Evolutionary conservation across 2,797 vertebrate species (phyloP).

Genomic region (Okamejei kenojei): DNA sequence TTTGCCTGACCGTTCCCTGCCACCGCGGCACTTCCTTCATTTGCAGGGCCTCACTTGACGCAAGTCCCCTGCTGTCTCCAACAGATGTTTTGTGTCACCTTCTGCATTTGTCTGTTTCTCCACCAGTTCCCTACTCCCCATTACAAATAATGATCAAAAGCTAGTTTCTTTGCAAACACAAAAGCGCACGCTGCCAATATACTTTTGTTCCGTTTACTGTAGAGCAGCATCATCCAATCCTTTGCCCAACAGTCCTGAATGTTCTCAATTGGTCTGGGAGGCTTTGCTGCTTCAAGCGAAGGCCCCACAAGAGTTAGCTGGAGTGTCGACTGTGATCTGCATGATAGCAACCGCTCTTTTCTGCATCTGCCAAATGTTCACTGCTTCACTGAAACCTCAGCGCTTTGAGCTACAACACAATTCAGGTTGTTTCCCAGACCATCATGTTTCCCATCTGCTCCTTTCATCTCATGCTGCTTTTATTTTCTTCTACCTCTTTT

Average conservation of each 20-base stretch:
- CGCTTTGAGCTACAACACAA: not conserved
- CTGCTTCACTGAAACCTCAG: not conserved
- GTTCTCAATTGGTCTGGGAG: not conserved
- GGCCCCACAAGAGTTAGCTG: not conserved
- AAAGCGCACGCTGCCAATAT: not conserved
- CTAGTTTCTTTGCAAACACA: not conserved
- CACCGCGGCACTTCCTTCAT: no score
- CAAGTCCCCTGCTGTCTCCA: no score
- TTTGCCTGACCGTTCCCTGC: no score
- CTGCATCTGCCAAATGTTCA: not conserved
- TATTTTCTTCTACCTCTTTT: not conserved
- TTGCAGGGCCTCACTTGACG: no score
- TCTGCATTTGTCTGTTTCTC: no score
- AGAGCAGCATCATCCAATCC: not conserved
- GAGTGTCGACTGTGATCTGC: not conserved
- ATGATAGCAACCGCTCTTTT: not conserved
- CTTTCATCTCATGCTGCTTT: not conserved
- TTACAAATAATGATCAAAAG: not conserved
- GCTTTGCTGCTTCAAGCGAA: not conserved
- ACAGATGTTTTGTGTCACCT: no score
- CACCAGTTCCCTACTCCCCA: no score
- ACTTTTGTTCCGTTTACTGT: not conserved
- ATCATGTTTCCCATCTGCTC: constrained; percentile 3
- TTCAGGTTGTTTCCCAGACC: not conserved
- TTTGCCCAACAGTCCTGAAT: not conserved